These are phyloP conservation scores for Hypsopygia costalis DNA, from an alignment of 2,888 invertebrate genomes.

Conservation along the genomic window DNA sequence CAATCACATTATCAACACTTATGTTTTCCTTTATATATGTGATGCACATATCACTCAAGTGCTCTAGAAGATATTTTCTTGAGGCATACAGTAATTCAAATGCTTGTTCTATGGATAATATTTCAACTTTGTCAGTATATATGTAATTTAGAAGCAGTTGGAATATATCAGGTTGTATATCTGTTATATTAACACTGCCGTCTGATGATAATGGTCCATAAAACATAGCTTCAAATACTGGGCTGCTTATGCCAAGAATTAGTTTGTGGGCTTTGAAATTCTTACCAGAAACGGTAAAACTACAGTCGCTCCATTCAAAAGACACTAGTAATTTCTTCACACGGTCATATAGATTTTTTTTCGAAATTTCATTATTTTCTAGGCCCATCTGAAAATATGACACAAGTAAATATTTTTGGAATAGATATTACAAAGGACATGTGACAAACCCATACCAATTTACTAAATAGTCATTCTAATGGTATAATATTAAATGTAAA, in stretches of 20 bases:
- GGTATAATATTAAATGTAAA: too few relatives aligned
- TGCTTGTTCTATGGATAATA: slow-evolving; percentile 79
- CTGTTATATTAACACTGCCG: slow-evolving; percentile 74
- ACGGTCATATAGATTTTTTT: slow-evolving; percentile 63
- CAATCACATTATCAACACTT: slow-evolving; percentile 78
- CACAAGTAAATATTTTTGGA: slow-evolving; percentile 18
- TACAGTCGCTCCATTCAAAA: slow-evolving; percentile 81
- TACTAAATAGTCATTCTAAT: too few relatives aligned
- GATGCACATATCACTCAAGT: slow-evolving; percentile 72
- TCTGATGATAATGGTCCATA: slow-evolving; percentile 81
- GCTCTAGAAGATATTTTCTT: slow-evolving; percentile 82
- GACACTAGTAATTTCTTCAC: slow-evolving; percentile 69
- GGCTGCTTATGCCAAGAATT: slow-evolving; percentile 83
- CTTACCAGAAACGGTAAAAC: slow-evolving; percentile 74
- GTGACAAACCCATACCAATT: too few relatives aligned
- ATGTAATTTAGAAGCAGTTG: slow-evolving; percentile 81
- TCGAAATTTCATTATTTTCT: slow-evolving; percentile 41
- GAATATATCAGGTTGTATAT: slow-evolving; percentile 82
- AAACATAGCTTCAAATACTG: slow-evolving; percentile 85
- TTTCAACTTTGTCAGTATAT: slow-evolving; percentile 80
- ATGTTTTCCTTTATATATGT: slow-evolving; percentile 76
- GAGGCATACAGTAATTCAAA: slow-evolving; percentile 83
- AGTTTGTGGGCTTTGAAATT: slow-evolving; percentile 81
- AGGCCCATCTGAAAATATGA: slow-evolving; percentile 70
- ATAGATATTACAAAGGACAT: too few relatives aligned